A percentile compares a stretch with the other conserved stretches of the same genome.
These are phyloP conservation scores for Zaprionus lachaisei DNA, from an alignment of 1,140 invertebrate species.

Conservation along the genomic window DNA sequence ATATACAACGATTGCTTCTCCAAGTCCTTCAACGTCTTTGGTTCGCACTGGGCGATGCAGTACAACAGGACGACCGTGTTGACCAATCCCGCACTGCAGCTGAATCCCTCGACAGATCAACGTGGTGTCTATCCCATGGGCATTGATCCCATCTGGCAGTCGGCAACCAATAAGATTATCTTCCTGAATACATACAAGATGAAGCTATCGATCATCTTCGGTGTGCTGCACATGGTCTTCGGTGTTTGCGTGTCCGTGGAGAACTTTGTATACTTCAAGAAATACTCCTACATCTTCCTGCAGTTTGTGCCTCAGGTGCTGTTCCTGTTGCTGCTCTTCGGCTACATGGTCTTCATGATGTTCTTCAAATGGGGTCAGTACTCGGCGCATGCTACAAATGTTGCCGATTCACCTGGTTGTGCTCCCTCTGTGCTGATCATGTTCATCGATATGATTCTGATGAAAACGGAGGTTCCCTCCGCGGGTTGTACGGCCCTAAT, in stretches of 20 bases:
- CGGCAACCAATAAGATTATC: constrained; percentile 97
- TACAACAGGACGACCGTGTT: constrained; percentile 86
- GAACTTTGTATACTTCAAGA: constrained; percentile 95
- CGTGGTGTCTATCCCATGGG: constrained; percentile 73
- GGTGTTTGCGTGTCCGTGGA: constrained; percentile 94
- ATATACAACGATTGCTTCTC: constrained; percentile 99
- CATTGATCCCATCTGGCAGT: constrained; percentile 93
- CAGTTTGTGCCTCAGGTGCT: constrained; percentile 97
- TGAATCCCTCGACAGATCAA: constrained; percentile 88
- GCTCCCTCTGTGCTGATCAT: constrained; percentile 95
- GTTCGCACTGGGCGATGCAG: constrained; percentile 90
- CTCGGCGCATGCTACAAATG: constrained; percentile 85
- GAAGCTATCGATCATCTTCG: constrained; percentile 98
- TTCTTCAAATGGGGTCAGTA: constrained; percentile 96
- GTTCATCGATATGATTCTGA: constrained; percentile 96
- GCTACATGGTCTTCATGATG: constrained; percentile 96
- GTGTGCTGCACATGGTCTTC: constrained; percentile 98
- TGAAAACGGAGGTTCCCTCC: constrained; percentile 86
- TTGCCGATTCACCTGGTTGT: constrained; percentile 87
- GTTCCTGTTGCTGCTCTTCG: constrained; percentile 95
- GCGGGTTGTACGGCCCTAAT: constrained; percentile 88
- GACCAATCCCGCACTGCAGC: constrained; percentile 85
- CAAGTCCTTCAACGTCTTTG: constrained; percentile 97
- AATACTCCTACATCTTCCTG: constrained; percentile 91
- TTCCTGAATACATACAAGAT: constrained; percentile 99